Evolutionary conservation across 92 coral and sea anemone genomes (phyloP), one percentile per base, ranked within the genome.

Genomic region (Epizoanthus rinbou): DNA sequence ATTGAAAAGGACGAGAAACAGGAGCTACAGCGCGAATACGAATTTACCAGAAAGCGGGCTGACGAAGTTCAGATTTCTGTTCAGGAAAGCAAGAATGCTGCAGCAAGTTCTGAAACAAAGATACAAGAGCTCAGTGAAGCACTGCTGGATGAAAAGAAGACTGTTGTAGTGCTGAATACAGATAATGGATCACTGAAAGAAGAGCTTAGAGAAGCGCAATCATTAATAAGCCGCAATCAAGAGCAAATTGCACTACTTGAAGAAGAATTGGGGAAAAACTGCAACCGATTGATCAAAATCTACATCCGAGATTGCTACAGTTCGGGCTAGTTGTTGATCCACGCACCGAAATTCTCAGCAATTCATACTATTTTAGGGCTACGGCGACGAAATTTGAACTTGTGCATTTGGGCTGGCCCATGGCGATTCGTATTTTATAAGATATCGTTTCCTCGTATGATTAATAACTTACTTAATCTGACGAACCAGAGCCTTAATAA

Each of bases 41-140:
- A 76, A 70, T 78, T 76, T 25, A 86, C 86, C 11, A 85, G 84
- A 64, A 89, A 80, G 28, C 89, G 85, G 66, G 69, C 85, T 18
- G 75, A 79, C 63, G 89, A 86, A 53, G 76, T 95, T 78, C 93
- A 95, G 63, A 69, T 56, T 62, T 89, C 88, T 45, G n/a, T 86
- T 50, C 69, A 64, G 60, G 68, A 82, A 57, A 76, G 66, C 22
- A 75, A 64, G 47, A 86, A 76, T 37, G 67, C 62, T 13, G 70
- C 63, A 54, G 54, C 56, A 28, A 73, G 64, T 4, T 68, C 76
- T 13, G 76, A 79, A 56, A 80, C 57, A 28, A 74, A 69, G 41
- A 43, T 41, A 53, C 68, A 28, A 73, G 81, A 57, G 33, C 47
- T 54, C 13, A 62, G 53, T 14, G 39, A 78, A 6, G 22, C 66